phyloP scores from a whole-genome alignment of 2,113 vertebrate species.

The Silurus asotus region DNA sequence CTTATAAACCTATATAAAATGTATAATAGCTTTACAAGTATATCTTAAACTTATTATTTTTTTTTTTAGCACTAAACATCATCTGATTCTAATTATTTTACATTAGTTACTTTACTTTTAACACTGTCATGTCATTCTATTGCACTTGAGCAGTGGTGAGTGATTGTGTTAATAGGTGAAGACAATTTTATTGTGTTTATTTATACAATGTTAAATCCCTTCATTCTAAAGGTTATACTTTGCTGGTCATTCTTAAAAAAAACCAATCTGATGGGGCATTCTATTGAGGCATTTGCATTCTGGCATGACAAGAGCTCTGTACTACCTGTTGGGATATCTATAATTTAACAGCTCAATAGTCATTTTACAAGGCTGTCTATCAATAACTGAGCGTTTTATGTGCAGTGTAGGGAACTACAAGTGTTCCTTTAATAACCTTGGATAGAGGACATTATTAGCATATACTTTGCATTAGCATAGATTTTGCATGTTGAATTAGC shows the following conservation, averaged over 20 bases:
- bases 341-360: slow-evolving; percentile 74
- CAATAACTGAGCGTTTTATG: slow-evolving; percentile 57
- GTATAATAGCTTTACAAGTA: background rate
- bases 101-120: background rate
- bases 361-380: slow-evolving; percentile 63
- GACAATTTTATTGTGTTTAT: background rate
- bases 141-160: background rate
- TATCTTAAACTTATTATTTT: background rate
- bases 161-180: background rate
- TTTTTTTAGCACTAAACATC: background rate
- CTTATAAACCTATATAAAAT: background rate
- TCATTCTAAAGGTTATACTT: background rate
- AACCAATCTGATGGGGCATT: background rate
- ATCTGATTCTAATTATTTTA: background rate
- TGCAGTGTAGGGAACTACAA: slow-evolving; percentile 63
- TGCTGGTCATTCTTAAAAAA: background rate
- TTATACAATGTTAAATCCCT: background rate
- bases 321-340: slow-evolving; percentile 68
- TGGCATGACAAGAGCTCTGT: slow-evolving; percentile 59
- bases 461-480: background rate
- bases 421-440: slow-evolving; percentile 59
- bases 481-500: slow-evolving; percentile 20
- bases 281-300: slow-evolving; percentile 59
- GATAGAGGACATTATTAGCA: slow-evolving; percentile 21
- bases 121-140: background rate